phyloP scores from a whole-genome alignment of 2,797 vertebrate genomes.

The Mus minutoides region DNA sequence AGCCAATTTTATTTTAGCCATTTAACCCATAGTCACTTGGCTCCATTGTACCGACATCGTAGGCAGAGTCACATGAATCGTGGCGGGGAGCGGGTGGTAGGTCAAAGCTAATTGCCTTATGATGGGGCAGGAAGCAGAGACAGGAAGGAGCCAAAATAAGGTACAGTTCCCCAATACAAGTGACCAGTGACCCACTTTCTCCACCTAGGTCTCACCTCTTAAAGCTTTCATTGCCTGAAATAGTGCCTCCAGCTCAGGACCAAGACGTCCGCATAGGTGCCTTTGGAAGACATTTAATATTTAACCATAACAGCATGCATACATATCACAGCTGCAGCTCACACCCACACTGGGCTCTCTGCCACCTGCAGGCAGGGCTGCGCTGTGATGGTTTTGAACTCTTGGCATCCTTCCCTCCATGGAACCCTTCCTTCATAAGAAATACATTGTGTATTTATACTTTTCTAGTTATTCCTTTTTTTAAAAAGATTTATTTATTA shows the following conservation, averaged over 20 bases:
- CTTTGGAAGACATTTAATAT: background rate
- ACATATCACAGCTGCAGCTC: background rate
- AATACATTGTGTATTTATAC: background rate
- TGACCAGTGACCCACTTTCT: background rate
- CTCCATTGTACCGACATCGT: background rate
- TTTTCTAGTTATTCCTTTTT: background rate
- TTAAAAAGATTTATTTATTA: too few species aligned
- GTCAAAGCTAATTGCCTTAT: background rate
- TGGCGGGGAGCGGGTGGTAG: background rate
- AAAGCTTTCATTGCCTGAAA: background rate
- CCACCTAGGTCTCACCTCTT: background rate
- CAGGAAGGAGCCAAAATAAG: background rate
- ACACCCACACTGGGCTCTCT: background rate
- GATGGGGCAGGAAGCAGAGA: background rate
- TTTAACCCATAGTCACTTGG: background rate
- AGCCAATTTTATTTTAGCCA: background rate
- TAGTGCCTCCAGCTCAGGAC: background rate
- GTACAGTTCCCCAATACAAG: background rate
- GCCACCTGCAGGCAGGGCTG: background rate
- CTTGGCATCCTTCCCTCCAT: background rate
- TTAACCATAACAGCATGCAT: background rate
- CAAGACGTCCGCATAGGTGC: background rate
- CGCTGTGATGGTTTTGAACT: background rate
- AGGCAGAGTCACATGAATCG: background rate
- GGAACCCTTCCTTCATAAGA: background rate